Evolutionary conservation across 2,888 invertebrate species (phyloP).

Genomic region (Ophioninae sp.): DNA sequence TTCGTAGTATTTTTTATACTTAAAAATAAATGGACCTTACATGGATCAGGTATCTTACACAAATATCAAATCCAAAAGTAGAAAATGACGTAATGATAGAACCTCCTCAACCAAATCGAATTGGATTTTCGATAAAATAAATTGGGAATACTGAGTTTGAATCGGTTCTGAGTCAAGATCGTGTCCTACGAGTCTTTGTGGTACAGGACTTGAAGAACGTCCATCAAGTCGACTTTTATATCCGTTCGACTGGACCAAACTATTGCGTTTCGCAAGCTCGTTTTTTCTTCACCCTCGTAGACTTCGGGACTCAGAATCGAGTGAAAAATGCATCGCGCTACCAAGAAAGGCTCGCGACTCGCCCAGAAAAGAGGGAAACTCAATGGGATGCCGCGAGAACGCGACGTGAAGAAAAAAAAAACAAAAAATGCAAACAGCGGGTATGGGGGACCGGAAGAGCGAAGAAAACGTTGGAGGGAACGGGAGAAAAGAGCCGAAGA

Average conservation of each 20-base stretch:
- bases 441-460: conserved; percentile 52
- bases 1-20: too few relatives aligned
- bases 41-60: too few relatives aligned
- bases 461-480: conserved; percentile 58
- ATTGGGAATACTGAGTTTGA: background rate
- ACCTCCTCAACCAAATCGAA: too few relatives aligned
- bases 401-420: conserved; percentile 34
- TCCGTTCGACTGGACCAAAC: background rate
- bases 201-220: background rate
- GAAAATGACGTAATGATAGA: too few relatives aligned
- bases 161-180: background rate
- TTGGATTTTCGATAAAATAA: background rate
- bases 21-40: too few relatives aligned
- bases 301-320: conserved; percentile 16
- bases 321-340: conserved; percentile 49
- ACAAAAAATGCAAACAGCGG: conserved; percentile 45
- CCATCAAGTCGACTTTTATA: conserved; percentile 11
- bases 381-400: conserved; percentile 55
- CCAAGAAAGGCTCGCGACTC: conserved; percentile 26
- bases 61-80: too few relatives aligned
- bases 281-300: background rate
- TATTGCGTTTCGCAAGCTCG: background rate
- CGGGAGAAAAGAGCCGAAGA: conserved; percentile 4
- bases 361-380: conserved; percentile 35
- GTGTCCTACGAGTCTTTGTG: background rate